phyloP scores from a whole-genome alignment of 2,797 vertebrate genomes.

The Enteromius afrohamiltoni region DNA sequence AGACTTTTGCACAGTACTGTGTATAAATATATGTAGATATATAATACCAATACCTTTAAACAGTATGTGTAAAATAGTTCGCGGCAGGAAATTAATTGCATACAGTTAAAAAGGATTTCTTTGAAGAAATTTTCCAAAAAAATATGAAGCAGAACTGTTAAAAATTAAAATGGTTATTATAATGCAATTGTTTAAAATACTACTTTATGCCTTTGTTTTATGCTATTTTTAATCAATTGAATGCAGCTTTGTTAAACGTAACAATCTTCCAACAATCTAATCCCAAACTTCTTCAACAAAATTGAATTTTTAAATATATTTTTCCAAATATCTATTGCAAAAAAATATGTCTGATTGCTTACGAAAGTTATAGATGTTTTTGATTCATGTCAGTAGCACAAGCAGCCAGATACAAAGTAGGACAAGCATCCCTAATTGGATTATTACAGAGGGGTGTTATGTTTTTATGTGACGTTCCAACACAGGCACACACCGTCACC shows the following conservation, averaged over 20 bases:
- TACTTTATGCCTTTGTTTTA: neutral
- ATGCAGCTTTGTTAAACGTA: neutral
- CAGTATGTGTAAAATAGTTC: neutral
- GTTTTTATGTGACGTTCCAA: slow-evolving; percentile 42
- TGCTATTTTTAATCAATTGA: neutral
- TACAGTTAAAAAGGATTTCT: neutral
- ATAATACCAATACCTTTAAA: too few relatives aligned
- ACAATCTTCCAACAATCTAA: neutral
- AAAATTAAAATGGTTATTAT: neutral
- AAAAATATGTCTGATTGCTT: neutral
- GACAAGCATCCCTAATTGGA: slow-evolving; percentile 16
- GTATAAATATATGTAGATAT: too few relatives aligned
- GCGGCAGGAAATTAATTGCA: neutral
- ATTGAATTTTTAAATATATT: neutral
- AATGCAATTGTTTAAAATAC: neutral
- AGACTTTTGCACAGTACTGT: too few relatives aligned
- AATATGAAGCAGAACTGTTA: neutral
- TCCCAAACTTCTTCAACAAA: neutral
- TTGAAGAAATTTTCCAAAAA: neutral
- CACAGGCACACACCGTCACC: slow-evolving; percentile 11
- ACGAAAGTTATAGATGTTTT: neutral
- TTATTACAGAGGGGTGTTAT: slow-evolving; percentile 42
- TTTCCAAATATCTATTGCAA: neutral
- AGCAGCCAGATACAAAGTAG: neutral
- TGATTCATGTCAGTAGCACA: neutral